Conservation (phyloP, 2,888 invertebrate genomes). For the Cyaniris semiargus region DNA sequence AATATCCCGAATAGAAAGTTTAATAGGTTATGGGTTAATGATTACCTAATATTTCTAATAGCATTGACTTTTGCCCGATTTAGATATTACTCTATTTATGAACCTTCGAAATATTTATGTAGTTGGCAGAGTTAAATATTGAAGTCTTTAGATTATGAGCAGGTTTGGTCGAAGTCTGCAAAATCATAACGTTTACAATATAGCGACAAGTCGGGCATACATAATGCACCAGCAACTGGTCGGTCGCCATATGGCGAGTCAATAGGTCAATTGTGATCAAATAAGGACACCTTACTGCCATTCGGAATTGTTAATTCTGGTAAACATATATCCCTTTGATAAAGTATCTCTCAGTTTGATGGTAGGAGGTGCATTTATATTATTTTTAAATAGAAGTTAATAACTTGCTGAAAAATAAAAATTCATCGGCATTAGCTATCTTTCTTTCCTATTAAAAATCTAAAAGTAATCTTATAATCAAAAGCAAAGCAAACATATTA, state of each 20-base stretch:
- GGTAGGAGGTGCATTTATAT: too few relatives aligned
- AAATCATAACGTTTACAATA: neutral
- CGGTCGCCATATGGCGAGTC: slow-evolving; percentile 30
- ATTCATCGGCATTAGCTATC: too few relatives aligned
- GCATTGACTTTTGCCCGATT: neutral
- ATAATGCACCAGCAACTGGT: slow-evolving; percentile 18
- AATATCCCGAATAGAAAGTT: neutral
- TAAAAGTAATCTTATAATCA: too few relatives aligned
- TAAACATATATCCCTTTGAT: neutral
- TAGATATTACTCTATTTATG: too few relatives aligned
- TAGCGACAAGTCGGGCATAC: slow-evolving; percentile 5
- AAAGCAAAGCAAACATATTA: neutral
- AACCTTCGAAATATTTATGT: too few relatives aligned
- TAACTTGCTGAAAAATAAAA: too few relatives aligned
- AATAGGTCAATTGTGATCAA: slow-evolving; percentile 38
- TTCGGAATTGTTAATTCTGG: neutral
- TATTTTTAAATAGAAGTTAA: too few relatives aligned
- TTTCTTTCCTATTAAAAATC: too few relatives aligned
- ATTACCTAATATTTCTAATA: neutral
- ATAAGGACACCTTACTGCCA: slow-evolving; percentile 35
- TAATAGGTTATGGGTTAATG: neutral
- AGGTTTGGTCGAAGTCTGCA: neutral
- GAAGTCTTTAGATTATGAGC: neutral
- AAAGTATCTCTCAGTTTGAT: too few relatives aligned
- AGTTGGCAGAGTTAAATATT: too few relatives aligned